A percentile compares a stretch with the other conserved stretches of the same genome.
Conservation (phyloP, 2,888 invertebrate genomes). For the Glaucopsyche alexis region DNA sequence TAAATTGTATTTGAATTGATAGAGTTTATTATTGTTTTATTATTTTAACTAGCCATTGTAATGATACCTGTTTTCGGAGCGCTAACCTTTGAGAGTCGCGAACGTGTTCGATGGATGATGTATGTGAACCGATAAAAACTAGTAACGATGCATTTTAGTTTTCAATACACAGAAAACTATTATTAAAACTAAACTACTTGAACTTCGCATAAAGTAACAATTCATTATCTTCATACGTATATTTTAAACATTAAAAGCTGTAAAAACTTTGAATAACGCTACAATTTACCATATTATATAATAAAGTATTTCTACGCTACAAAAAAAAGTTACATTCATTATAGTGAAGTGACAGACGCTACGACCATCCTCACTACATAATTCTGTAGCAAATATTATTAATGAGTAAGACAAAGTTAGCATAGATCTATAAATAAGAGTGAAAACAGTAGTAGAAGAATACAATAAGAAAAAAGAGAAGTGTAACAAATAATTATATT, state of each 20-base stretch:
- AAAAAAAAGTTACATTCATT: neutral
- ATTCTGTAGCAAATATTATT: too few species aligned
- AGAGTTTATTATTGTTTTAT: constrained; percentile 39
- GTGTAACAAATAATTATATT: too few species aligned
- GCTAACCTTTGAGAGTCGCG: constrained; percentile 25
- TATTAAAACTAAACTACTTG: neutral
- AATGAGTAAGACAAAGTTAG: too few species aligned
- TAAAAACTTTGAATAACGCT: neutral
- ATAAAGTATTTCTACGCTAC: too few species aligned
- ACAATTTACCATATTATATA: neutral
- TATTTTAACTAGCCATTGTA: constrained; percentile 35
- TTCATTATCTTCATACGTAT: neutral
- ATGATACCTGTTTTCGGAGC: constrained; percentile 30
- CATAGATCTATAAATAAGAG: too few species aligned
- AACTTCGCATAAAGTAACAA: neutral
- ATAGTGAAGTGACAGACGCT: neutral
- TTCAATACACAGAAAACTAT: constrained; percentile 8
- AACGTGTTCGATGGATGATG: constrained; percentile 29
- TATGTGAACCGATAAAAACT: constrained; percentile 24
- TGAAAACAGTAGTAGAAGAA: too few species aligned
- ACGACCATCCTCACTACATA: neutral
- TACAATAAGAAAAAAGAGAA: too few species aligned
- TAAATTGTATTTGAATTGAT: constrained; percentile 70
- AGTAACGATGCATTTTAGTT: neutral
- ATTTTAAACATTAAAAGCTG: neutral